phyloP scores from a whole-genome alignment of 1,140 invertebrate genomes.

The Ectropis grisescens region DNA sequence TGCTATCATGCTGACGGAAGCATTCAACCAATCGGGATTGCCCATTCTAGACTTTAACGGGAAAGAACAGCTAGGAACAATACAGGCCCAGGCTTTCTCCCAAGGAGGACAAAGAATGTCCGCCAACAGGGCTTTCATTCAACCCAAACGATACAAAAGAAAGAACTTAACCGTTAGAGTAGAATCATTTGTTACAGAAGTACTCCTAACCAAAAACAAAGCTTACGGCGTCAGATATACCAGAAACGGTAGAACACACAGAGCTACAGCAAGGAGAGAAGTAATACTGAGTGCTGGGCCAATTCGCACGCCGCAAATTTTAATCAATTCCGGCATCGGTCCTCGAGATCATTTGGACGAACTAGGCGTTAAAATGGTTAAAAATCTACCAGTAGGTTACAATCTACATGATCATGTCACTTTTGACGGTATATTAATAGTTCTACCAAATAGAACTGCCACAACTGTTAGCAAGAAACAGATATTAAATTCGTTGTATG shows the following conservation, averaged over 20 bases:
- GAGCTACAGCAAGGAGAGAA: slow-evolving; percentile 72
- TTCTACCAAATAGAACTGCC: slow-evolving; percentile 73
- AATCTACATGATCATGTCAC: slow-evolving; percentile 86
- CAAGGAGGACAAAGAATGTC: slow-evolving; percentile 76
- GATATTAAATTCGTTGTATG: slow-evolving; percentile 10
- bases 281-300: slow-evolving; percentile 79
- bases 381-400: slow-evolving; percentile 77
- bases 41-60: slow-evolving; percentile 69
- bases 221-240: slow-evolving; percentile 78
- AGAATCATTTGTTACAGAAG: slow-evolving; percentile 76
- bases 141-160: slow-evolving; percentile 77
- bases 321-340: slow-evolving; percentile 82
- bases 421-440: slow-evolving; percentile 69
- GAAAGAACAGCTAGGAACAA: slow-evolving; percentile 67
- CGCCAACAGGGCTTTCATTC: slow-evolving; percentile 80
- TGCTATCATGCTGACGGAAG: slow-evolving; percentile 66
- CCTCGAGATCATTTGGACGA: slow-evolving; percentile 72
- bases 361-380: slow-evolving; percentile 71
- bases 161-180: slow-evolving; percentile 79
- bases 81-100: slow-evolving; percentile 70
- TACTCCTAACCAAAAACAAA: slow-evolving; percentile 74
- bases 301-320: slow-evolving; percentile 78
- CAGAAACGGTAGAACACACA: slow-evolving; percentile 65
- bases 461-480: slow-evolving; percentile 51
- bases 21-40: slow-evolving; percentile 71